Evolutionary conservation across 2,113 vertebrate genomes (phyloP).

Genomic region (Pteruthius melanotis): DNA sequence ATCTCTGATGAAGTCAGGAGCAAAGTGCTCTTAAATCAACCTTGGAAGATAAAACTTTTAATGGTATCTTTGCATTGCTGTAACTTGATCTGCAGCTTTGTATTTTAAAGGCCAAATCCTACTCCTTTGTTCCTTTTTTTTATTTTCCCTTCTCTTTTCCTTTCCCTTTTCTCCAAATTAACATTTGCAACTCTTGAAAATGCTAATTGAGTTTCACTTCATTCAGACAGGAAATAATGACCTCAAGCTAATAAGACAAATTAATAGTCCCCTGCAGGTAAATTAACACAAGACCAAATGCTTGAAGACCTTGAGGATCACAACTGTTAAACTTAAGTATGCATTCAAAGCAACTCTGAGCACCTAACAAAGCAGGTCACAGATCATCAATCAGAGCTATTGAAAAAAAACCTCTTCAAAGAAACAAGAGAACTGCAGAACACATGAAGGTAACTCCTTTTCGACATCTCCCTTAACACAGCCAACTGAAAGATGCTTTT

Average conservation of each 20-base stretch:
- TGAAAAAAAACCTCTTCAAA: not conserved
- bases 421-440: slow-evolving; percentile 7
- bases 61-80: not conserved
- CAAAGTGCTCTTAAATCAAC: not conserved
- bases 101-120: not conserved
- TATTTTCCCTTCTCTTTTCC: not conserved
- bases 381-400: not conserved
- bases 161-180: slow-evolving; percentile 28
- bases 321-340: slow-evolving; percentile 15
- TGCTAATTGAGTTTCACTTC: slow-evolving; percentile 48
- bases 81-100: not conserved
- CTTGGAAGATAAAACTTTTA: not conserved
- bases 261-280: slow-evolving; percentile 58
- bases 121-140: not conserved
- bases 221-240: slow-evolving; percentile 61
- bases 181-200: slow-evolving; percentile 36
- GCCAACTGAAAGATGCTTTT: not conserved
- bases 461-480: not conserved
- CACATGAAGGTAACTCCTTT: slow-evolving; percentile 8
- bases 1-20: not conserved
- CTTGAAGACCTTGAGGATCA: slow-evolving; percentile 36
- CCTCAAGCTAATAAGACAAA: slow-evolving; percentile 50
- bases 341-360: slow-evolving; percentile 14
- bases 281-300: slow-evolving; percentile 48
- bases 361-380: slow-evolving; percentile 17